Evolutionary conservation across 2,113 vertebrate genomes (phyloP).

Genomic region (Opisthocomus hoazin): DNA sequence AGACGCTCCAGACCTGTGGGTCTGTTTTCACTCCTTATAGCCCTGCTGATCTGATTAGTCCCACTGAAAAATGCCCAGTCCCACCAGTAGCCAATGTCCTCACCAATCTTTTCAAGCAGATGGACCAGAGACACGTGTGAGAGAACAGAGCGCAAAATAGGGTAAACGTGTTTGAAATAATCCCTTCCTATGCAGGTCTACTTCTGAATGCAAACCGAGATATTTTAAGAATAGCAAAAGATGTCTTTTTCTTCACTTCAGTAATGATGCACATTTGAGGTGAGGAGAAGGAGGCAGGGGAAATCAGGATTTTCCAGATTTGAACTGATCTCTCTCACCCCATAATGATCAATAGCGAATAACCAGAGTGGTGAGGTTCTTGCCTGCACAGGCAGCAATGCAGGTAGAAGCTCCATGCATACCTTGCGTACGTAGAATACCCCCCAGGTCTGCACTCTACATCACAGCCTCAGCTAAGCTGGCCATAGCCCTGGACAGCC

Average conservation of each 20-base stretch:
- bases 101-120: not conserved
- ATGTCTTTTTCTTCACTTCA: not conserved
- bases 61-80: not conserved
- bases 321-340: not conserved
- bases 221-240: not conserved
- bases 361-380: not conserved
- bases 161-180: not conserved
- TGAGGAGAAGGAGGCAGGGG: not conserved
- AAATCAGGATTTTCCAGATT: not conserved
- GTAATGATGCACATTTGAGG: not conserved
- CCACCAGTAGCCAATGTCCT: not conserved
- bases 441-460: not conserved
- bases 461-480: not conserved
- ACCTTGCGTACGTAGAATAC: not conserved
- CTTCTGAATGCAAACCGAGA: not conserved
- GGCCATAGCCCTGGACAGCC: not conserved
- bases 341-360: not conserved
- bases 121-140: not conserved
- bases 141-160: not conserved
- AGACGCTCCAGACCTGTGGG: not conserved
- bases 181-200: not conserved
- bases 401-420: not conserved
- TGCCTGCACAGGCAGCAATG: not conserved
- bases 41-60: not conserved
- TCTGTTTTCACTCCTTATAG: not conserved